A percentile compares a stretch with the other conserved stretches of the same genome.
phyloP scores from a whole-genome alignment of 2,113 vertebrate genomes.

The Halichoeres trimaculatus region DNA sequence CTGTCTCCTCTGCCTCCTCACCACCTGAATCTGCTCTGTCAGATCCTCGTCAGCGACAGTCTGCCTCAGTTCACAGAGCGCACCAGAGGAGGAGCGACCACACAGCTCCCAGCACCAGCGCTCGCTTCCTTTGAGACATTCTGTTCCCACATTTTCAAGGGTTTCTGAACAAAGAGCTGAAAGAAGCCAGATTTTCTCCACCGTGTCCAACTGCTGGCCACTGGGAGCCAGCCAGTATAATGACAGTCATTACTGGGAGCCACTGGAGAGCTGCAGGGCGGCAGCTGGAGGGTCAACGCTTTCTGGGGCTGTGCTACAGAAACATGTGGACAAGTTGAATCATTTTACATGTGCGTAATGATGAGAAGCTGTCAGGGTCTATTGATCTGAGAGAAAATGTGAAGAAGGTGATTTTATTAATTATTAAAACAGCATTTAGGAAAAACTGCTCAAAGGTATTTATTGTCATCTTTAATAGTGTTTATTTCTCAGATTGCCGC shows the following conservation, averaged over 20 bases:
- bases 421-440: too few relatives aligned
- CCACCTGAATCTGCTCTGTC: slow-evolving; percentile 36
- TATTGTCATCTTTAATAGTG: too few relatives aligned
- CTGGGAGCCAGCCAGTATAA: slow-evolving; percentile 42
- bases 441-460: too few relatives aligned
- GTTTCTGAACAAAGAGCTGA: slow-evolving; percentile 6
- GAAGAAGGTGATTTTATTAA: too few relatives aligned
- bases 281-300: slow-evolving; percentile 37
- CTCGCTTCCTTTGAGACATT: slow-evolving; percentile 18
- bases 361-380: neutral
- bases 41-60: slow-evolving; percentile 48
- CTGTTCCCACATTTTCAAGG: slow-evolving; percentile 24
- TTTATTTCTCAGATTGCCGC: too few relatives aligned
- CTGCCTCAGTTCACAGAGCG: slow-evolving; percentile 35
- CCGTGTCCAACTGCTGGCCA: slow-evolving; percentile 9
- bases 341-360: slow-evolving; percentile 10
- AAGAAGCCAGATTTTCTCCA: neutral
- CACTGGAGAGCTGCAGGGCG: slow-evolving; percentile 12
- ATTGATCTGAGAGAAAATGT: neutral
- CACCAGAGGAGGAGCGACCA: slow-evolving; percentile 31
- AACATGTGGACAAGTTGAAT: slow-evolving; percentile 10
- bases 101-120: slow-evolving; percentile 15
- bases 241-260: slow-evolving; percentile 47
- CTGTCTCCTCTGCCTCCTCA: neutral
- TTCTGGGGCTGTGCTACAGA: slow-evolving; percentile 10